Evolutionary conservation across 2,113 vertebrate species (phyloP).

Genomic region (Ibidorhyncha struthersii): DNA sequence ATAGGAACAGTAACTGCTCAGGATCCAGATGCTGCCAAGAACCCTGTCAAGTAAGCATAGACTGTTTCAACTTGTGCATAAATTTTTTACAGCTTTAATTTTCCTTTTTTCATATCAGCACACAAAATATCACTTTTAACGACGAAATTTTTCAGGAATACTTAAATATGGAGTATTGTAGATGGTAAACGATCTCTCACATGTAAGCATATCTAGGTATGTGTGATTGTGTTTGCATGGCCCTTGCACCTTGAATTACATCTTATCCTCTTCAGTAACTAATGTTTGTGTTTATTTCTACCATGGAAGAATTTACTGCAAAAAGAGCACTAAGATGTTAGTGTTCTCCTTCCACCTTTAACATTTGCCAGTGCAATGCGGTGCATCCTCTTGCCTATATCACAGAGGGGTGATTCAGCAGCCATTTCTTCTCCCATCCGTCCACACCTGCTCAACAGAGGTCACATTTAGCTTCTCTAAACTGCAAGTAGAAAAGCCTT

Average conservation of each 20-base stretch:
- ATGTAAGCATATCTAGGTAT: neutral
- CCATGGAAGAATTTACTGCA: neutral
- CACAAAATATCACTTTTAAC: neutral
- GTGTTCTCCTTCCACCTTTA: neutral
- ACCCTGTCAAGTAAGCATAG: slow-evolving; percentile 87
- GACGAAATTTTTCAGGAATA: neutral
- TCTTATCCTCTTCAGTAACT: neutral
- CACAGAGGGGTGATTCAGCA: neutral
- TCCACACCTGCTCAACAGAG: neutral
- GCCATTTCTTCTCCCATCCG: neutral
- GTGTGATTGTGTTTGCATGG: neutral
- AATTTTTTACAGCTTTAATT: neutral
- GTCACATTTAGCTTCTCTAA: neutral
- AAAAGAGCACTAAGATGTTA: neutral
- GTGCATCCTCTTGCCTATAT: neutral
- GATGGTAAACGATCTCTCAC: neutral
- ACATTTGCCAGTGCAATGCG: neutral
- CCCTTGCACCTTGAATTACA: neutral
- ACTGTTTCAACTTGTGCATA: neutral
- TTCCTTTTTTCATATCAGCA: neutral
- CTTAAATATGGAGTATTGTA: neutral
- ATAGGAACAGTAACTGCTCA: slow-evolving; percentile 87
- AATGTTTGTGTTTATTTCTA: neutral
- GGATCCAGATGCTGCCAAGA: slow-evolving; percentile 87
- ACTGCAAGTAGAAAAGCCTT: neutral